These are phyloP conservation scores for Aselliscus stoliczkanus DNA, from an alignment of 2,797 vertebrate species.

Conservation along the genomic window DNA sequence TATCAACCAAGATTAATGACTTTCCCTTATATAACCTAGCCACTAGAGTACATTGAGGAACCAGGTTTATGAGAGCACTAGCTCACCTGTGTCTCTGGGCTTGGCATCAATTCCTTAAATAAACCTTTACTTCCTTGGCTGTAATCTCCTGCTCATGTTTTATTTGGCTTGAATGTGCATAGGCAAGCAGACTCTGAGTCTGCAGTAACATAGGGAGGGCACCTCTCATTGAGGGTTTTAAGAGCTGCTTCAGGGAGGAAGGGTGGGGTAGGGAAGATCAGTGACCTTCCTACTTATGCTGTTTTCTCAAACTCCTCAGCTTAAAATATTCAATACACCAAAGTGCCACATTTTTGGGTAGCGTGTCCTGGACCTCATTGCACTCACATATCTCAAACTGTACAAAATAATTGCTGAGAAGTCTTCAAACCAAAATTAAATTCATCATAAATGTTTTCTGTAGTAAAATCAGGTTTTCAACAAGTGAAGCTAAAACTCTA, in stretches of 20 bases:
- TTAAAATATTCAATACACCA: neutral
- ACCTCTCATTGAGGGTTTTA: neutral
- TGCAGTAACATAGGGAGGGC: too few relatives aligned
- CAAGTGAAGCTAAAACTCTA: neutral
- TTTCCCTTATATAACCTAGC: too few relatives aligned
- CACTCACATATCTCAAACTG: neutral
- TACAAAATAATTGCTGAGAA: neutral
- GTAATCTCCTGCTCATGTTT: too few relatives aligned
- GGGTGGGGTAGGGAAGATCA: neutral
- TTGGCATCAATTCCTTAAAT: too few relatives aligned
- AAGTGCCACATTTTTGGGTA: neutral
- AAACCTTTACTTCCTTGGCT: too few relatives aligned
- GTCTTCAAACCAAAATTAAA: neutral
- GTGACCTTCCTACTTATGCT: neutral
- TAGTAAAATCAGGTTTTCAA: neutral
- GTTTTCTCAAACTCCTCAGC: neutral
- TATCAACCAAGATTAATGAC: too few relatives aligned
- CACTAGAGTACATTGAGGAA: too few relatives aligned
- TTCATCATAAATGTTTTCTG: neutral
- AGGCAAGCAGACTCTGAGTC: too few relatives aligned
- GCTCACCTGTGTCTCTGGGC: too few relatives aligned
- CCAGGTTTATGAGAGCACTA: too few relatives aligned
- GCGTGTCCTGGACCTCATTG: too few relatives aligned
- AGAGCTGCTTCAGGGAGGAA: neutral
- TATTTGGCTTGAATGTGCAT: too few relatives aligned